Evolutionary conservation across 2,797 vertebrate species (phyloP).

Genomic region (Sebastes vulpes): DNA sequence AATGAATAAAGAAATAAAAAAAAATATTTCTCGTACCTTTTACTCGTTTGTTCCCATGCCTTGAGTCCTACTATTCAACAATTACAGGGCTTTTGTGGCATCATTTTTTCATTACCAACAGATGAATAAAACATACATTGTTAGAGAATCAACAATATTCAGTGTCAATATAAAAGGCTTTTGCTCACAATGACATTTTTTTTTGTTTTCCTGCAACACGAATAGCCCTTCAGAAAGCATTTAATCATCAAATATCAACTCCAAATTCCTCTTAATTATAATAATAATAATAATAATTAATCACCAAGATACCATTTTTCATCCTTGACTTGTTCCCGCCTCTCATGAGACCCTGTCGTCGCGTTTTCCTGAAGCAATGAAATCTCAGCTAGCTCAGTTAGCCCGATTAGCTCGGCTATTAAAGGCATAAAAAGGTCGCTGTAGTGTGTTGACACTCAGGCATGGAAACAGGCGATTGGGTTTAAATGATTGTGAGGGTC

Average conservation of each 20-base stretch:
- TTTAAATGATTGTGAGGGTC: neutral
- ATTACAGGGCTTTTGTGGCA: slow-evolving; percentile 1
- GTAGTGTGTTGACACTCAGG: slow-evolving; percentile 1
- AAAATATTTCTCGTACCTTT: neutral
- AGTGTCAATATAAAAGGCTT: slow-evolving; percentile 34
- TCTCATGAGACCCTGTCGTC: neutral
- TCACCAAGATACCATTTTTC: neutral
- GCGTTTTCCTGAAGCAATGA: neutral
- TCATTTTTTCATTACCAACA: neutral
- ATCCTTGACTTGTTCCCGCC: neutral
- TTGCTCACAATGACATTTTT: slow-evolving; percentile 22
- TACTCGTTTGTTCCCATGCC: slow-evolving; percentile 19
- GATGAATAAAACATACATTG: slow-evolving; percentile 27
- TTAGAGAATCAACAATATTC: slow-evolving; percentile 27
- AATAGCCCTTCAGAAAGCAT: slow-evolving; percentile 30
- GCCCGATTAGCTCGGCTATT: slow-evolving; percentile 1
- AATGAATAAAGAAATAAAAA: slow-evolving; percentile 26
- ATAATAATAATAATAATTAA: neutral
- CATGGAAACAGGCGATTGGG: slow-evolving; percentile 27
- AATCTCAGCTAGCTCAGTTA: slow-evolving; percentile 9
- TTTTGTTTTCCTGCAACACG: slow-evolving; percentile 2
- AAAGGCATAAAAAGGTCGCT: slow-evolving; percentile 20
- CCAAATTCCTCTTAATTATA: neutral
- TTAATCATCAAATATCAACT: neutral
- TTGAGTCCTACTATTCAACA: slow-evolving; percentile 10